phyloP scores from a whole-genome alignment of 2,797 vertebrate genomes.

The Brachymystax lenok region DNA sequence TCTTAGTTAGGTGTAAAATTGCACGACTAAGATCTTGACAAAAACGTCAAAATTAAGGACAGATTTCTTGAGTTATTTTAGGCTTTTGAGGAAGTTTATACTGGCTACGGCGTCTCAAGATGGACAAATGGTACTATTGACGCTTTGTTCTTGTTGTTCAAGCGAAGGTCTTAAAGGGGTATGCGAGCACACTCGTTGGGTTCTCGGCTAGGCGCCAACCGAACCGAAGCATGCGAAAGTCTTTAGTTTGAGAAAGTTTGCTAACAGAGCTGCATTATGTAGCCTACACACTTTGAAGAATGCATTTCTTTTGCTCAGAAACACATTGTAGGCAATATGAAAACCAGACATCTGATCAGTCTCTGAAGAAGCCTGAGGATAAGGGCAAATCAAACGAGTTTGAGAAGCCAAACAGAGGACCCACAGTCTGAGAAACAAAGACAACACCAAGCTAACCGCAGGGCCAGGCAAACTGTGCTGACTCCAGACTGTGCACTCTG shows the following conservation, averaged over 20 bases:
- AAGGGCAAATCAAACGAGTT: slow-evolving; percentile 47
- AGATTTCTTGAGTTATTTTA: too few species aligned
- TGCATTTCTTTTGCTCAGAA: slow-evolving; percentile 73
- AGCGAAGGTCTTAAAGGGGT: too few species aligned
- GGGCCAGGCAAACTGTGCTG: background rate
- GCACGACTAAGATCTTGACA: too few species aligned
- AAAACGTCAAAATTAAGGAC: too few species aligned
- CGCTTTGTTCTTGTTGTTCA: too few species aligned
- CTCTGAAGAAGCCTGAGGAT: slow-evolving; percentile 63
- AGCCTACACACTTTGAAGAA: slow-evolving; percentile 64
- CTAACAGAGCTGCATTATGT: slow-evolving; percentile 72
- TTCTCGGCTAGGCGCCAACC: too few species aligned
- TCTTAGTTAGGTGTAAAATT: too few species aligned
- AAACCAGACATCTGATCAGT: slow-evolving; percentile 73
- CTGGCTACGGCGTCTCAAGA: too few species aligned
- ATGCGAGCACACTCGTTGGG: too few species aligned
- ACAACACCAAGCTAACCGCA: slow-evolving; percentile 15
- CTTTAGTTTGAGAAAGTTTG: slow-evolving; percentile 32
- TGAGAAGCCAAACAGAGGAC: slow-evolving; percentile 32
- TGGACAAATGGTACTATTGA: too few species aligned
- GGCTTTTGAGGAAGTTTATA: too few species aligned
- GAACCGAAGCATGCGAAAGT: too few species aligned
- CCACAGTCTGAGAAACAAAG: slow-evolving; percentile 37
- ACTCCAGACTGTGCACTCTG: background rate
- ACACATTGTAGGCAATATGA: slow-evolving; percentile 74